Evolutionary conservation across 2,888 invertebrate species (phyloP).

Genomic region (Muschampia plurimacula): DNA sequence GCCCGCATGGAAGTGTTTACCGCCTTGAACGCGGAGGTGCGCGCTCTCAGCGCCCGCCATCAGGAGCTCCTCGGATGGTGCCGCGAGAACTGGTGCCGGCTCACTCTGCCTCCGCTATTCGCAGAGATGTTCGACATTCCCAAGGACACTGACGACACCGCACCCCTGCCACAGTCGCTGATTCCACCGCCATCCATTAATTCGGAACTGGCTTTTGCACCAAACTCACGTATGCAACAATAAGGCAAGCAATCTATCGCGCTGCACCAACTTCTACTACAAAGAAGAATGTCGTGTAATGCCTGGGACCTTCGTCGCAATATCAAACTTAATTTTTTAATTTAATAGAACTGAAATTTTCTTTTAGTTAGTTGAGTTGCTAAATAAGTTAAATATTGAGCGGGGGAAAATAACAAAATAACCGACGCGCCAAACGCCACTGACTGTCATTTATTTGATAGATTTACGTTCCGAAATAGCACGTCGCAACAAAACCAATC

Average conservation of each 20-base stretch:
- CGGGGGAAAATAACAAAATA: no score
- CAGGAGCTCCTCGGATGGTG: slow-evolving; percentile 95
- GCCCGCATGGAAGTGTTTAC: slow-evolving; percentile 63
- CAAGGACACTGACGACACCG: slow-evolving; percentile 68
- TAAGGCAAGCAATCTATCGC: not conserved
- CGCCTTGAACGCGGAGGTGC: slow-evolving; percentile 87
- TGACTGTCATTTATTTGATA: no score
- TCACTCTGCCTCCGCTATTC: slow-evolving; percentile 96
- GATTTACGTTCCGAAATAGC: no score
- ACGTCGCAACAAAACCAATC: no score
- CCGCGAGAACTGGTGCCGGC: slow-evolving; percentile 93
- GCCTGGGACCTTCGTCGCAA: no score
- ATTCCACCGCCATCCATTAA: not conserved
- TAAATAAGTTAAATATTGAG: no score
- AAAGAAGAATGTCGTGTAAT: no score
- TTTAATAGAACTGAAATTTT: no score
- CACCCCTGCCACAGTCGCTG: not conserved
- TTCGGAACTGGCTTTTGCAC: slow-evolving; percentile 6
- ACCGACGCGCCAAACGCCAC: no score
- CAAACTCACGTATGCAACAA: not conserved
- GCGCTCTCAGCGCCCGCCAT: slow-evolving; percentile 93
- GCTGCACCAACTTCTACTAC: not conserved
- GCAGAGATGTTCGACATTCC: slow-evolving; percentile 99
- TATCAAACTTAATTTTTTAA: no score
- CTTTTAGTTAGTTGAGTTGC: no score